Conservation (phyloP, 1,140 invertebrate species). For the Achroia grisella region DNA sequence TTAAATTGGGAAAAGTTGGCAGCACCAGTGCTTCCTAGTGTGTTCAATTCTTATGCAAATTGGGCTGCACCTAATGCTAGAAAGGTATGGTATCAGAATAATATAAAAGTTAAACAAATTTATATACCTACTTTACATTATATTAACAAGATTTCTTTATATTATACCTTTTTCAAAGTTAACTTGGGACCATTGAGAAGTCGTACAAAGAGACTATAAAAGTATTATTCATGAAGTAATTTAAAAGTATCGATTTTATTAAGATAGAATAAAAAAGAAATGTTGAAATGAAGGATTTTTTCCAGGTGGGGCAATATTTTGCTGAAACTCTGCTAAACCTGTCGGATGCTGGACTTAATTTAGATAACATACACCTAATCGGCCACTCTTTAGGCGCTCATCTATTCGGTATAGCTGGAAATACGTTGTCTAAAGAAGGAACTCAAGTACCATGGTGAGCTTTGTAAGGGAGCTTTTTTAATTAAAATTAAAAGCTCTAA, state of each 20-base stretch:
- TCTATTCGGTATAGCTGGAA: conserved; percentile 52
- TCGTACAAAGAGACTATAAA: no score
- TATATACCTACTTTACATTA: no score
- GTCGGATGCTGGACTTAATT: conserved; percentile 35
- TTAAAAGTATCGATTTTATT: no score
- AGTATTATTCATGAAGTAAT: no score
- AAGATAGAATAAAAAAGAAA: no score
- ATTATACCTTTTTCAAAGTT: no score
- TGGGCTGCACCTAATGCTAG: conserved; percentile 55
- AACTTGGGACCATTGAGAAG: no score
- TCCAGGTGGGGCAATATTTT: conserved; percentile 41
- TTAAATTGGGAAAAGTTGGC: conserved; percentile 56
- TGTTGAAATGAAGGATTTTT: conserved; percentile 3
- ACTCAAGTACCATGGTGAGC: conserved; percentile 40
- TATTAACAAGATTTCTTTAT: no score
- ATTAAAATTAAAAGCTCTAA: no score
- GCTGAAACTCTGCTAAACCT: conserved; percentile 34
- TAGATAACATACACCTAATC: conserved; percentile 46
- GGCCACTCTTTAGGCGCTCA: conserved; percentile 62
- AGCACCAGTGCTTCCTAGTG: conserved; percentile 21
- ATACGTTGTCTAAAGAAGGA: conserved; percentile 33
- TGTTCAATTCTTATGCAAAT: conserved; percentile 43
- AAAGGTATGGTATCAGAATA: conserved; percentile 29
- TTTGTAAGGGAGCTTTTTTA: background rate
- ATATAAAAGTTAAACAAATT: background rate